phyloP scores from a whole-genome alignment of 2,888 invertebrate species.

The Julus scanicus region DNA sequence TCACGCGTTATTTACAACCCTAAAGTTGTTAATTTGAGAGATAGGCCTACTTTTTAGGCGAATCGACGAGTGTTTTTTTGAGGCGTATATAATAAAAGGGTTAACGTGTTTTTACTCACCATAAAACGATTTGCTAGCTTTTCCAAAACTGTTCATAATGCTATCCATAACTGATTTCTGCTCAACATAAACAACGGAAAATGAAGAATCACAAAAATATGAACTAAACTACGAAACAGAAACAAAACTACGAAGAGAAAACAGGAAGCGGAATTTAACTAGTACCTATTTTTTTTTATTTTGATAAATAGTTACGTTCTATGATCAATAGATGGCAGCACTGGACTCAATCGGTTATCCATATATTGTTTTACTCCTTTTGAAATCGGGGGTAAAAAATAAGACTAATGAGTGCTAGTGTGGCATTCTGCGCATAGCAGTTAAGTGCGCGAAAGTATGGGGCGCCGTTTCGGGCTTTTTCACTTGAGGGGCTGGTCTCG shows the following conservation, averaged over 20 bases:
- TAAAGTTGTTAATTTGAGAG: not conserved
- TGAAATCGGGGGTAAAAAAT: no score
- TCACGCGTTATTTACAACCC: not conserved
- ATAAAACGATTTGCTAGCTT: not conserved
- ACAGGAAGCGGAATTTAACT: constrained; percentile 17
- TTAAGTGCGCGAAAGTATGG: no score
- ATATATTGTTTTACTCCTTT: no score
- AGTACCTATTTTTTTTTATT: not conserved
- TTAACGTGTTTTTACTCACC: not conserved
- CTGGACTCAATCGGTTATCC: no score
- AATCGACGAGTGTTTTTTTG: not conserved
- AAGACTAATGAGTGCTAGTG: no score
- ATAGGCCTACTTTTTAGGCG: not conserved
- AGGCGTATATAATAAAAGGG: not conserved
- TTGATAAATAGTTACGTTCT: not conserved
- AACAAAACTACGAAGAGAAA: not conserved
- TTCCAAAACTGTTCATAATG: not conserved
- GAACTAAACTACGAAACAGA: not conserved
- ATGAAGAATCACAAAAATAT: not conserved
- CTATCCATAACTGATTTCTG: not conserved
- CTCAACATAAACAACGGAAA: not conserved
- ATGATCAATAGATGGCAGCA: constrained; percentile 14
- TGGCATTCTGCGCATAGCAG: no score
- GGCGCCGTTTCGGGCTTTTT: no score
- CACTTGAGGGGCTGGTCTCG: no score